Base-by-base conservation (phyloP, 37 sponge, comb jelly and placozoan genomes). In the Hormiphora californensis region DNA sequence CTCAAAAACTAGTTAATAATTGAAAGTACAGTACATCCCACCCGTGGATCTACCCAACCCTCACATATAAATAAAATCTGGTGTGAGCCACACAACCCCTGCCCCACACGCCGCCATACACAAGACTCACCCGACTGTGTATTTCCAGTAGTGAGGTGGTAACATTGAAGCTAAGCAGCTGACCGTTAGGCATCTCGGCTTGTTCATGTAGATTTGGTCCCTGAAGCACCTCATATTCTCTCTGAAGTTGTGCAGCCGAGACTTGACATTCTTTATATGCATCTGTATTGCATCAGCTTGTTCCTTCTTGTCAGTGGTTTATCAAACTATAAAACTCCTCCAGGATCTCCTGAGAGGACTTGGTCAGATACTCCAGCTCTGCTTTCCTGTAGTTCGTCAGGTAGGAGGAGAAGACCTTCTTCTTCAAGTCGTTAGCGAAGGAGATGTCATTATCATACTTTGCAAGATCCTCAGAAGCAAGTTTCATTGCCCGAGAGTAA, bases 361-460 rank as follows among this genome's bases (percentile, higher is more conserved):
- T 73, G 46, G 21, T 43, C 25, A 73, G 23, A 73, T 73, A 73
- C 25, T 73, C 81, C 12, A 23, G 40, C 25, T 73, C 81, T 3
- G 46, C 25, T 33, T 73, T 11, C 19, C 81, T 73, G 35, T 73
- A 73, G 21, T 73, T 73, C 0, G 32, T 19, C 21, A 73, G 81
- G 43, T 73, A 73, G 21, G 81, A 73, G 25, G 46, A 73, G 44
- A 73, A 73, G 40, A 73, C 43, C 43, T 43, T 43, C 23, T 73
- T 73, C 81, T 73, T 73, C 3, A 73, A n/a, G 23, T 73, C 81
- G 43, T 73, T 73, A 21, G 81, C 32, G 25, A 73, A 73, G 40
- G 81, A 73, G 4, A 73, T 33, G 35, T 73, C 81, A 28, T 73
- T 73, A 73, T 73, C 81, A 41, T 73, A 73, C 38, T 73, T 73